These are phyloP conservation scores for Drosophila leontia DNA, from an alignment of 1,140 invertebrate genomes.

Conservation along the genomic window DNA sequence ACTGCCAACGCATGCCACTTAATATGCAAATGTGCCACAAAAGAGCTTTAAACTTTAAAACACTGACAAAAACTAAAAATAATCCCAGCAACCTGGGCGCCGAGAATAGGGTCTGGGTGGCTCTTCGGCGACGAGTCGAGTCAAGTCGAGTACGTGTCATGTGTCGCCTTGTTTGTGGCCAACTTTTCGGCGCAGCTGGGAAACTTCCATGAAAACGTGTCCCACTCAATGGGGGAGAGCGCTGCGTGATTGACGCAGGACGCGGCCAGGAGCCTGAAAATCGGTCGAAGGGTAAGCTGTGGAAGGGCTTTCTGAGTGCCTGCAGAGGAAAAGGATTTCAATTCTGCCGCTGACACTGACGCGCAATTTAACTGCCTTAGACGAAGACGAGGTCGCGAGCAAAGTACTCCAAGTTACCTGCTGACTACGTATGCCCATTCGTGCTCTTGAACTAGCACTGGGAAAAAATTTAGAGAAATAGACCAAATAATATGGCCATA, in stretches of 20 bases:
- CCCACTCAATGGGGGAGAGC: slow-evolving; percentile 67
- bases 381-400: slow-evolving; percentile 30
- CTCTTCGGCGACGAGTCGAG: slow-evolving; percentile 28
- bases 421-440: slow-evolving; percentile 24
- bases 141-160: slow-evolving; percentile 75
- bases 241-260: slow-evolving; percentile 68
- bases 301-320: slow-evolving; percentile 21
- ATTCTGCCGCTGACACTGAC: slow-evolving; percentile 67
- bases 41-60: slow-evolving; percentile 82
- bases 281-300: background rate
- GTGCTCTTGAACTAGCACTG: slow-evolving; percentile 2
- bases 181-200: slow-evolving; percentile 71
- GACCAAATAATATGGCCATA: background rate
- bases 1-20: slow-evolving; percentile 73
- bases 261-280: slow-evolving; percentile 5
- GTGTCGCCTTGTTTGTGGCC: slow-evolving; percentile 76
- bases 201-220: slow-evolving; percentile 73
- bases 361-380: slow-evolving; percentile 70
- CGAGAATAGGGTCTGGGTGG: background rate
- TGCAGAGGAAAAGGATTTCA: slow-evolving; percentile 65
- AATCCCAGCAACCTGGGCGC: slow-evolving; percentile 25
- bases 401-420: slow-evolving; percentile 22
- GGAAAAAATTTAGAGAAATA: background rate
- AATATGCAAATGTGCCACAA: slow-evolving; percentile 81
- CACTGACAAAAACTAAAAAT: slow-evolving; percentile 63